phyloP scores from a whole-genome alignment of 2,888 invertebrate species.

The Acholoe squamosa region DNA sequence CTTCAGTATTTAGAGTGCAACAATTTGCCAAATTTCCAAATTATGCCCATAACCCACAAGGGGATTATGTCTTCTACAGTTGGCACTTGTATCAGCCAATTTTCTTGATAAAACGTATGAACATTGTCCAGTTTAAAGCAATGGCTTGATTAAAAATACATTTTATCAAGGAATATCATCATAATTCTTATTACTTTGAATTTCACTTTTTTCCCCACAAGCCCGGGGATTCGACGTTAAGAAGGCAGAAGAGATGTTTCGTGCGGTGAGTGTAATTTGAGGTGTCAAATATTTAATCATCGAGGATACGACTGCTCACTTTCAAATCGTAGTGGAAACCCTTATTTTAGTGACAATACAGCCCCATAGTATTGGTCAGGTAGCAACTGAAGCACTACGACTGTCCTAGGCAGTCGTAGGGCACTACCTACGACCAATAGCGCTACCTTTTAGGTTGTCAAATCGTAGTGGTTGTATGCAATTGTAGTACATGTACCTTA shows the following conservation, averaged over 20 bases:
- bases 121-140: too few relatives aligned
- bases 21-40: too few relatives aligned
- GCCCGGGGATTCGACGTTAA: constrained; percentile 67
- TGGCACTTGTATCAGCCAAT: too few relatives aligned
- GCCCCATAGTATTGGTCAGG: not conserved
- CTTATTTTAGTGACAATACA: too few relatives aligned
- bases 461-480: not conserved
- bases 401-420: not conserved
- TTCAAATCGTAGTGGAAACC: too few relatives aligned
- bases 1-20: too few relatives aligned
- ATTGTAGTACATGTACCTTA: not conserved
- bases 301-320: not conserved
- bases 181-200: not conserved
- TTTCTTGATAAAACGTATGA: too few relatives aligned
- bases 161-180: not conserved
- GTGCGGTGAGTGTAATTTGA: constrained; percentile 64
- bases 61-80: too few relatives aligned
- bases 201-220: constrained; percentile 26
- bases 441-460: not conserved
- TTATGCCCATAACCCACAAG: too few relatives aligned
- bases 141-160: too few relatives aligned
- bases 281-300: not conserved
- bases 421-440: too few relatives aligned
- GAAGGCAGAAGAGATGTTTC: constrained; percentile 69
- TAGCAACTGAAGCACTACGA: not conserved